Base-by-base conservation (phyloP, 2,113 vertebrate genomes). In the Strix aluco region DNA sequence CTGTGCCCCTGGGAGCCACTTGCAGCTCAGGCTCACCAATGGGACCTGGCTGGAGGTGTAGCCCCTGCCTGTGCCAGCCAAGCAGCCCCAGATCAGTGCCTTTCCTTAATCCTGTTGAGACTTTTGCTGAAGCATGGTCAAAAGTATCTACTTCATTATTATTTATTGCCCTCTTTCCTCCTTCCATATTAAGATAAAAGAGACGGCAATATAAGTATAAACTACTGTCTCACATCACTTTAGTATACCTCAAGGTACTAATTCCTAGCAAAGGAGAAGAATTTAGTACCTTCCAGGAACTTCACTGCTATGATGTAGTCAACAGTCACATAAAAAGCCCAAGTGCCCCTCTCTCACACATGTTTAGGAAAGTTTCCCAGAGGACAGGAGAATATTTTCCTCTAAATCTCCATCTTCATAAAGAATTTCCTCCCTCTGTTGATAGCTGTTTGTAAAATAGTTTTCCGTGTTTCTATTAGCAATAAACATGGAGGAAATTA, bases 1-100 rank as follows among this genome's bases (percentile, higher is more conserved):
- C 44, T 0, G 0, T 32, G 40, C 8, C 36, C 27, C 8, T 30
- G 46, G 29, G 40, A 88, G 30, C 8, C 23, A 20, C 6, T 36
- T 73, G 23, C 10, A 19, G 23, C 20, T 63, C 29, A 38, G 32
- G 34, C 19, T 91, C 51, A 70, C 32, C 25, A 6, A 0, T 8
- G 4, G 11, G 9, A 55, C 32, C 57, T 2, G 5, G 8, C 4
- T 3, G 3, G 19, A 82, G 30, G 61, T 72, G 14, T 16, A 82
- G 8, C 21, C 20, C 15, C 58, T 19, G 14, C 10, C 38, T 16
- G 11, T 66, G 36, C n/a, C 36, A 61, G 4, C 5, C 49, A 59
- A 69, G 40, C 8, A 23, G 11, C 13, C 10, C 5, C 15, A 2
- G 21, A 32, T 38, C 47, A 75, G 23, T 1, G 5, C 8, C 32